These are phyloP conservation scores for Salvelinus sp. DNA, from an alignment of 2,113 vertebrate genomes.

Conservation along the genomic window DNA sequence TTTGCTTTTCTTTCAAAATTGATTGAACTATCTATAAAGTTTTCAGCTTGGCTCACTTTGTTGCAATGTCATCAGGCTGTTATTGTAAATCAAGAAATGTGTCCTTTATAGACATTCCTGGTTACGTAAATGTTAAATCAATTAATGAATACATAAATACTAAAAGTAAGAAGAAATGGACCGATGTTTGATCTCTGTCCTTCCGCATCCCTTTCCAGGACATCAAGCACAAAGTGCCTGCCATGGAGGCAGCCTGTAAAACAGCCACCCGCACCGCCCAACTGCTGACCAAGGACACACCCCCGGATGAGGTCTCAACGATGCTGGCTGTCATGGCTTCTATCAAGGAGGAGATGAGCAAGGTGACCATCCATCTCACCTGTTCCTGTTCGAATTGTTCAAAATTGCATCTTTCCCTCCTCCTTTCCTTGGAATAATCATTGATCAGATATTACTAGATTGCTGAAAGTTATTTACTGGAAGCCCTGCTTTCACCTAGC, in stretches of 20 bases:
- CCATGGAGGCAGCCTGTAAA: conserved; percentile 90
- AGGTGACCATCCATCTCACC: conserved; percentile 69
- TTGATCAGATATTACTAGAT: background rate
- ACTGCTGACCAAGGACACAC: conserved; percentile 87
- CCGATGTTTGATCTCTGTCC: too few species aligned
- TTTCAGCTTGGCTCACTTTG: background rate
- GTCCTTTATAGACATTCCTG: too few species aligned
- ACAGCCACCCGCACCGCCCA: conserved; percentile 83
- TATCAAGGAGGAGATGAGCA: conserved; percentile 87
- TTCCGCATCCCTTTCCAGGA: conserved; percentile 69
- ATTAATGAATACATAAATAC: too few species aligned
- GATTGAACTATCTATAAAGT: background rate
- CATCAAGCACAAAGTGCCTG: conserved; percentile 87
- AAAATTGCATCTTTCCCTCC: background rate
- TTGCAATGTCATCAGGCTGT: too few species aligned
- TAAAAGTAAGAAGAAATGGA: too few species aligned
- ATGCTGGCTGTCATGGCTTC: conserved; percentile 81
- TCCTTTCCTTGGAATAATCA: background rate
- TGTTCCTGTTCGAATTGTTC: background rate
- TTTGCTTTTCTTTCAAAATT: background rate
- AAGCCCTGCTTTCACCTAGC: too few species aligned
- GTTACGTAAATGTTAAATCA: too few species aligned
- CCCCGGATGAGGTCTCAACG: conserved; percentile 84
- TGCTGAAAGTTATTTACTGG: too few species aligned
- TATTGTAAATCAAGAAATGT: too few species aligned